Conservation (phyloP, 2,797 vertebrate genomes). For the Glyptemys insculpta region DNA sequence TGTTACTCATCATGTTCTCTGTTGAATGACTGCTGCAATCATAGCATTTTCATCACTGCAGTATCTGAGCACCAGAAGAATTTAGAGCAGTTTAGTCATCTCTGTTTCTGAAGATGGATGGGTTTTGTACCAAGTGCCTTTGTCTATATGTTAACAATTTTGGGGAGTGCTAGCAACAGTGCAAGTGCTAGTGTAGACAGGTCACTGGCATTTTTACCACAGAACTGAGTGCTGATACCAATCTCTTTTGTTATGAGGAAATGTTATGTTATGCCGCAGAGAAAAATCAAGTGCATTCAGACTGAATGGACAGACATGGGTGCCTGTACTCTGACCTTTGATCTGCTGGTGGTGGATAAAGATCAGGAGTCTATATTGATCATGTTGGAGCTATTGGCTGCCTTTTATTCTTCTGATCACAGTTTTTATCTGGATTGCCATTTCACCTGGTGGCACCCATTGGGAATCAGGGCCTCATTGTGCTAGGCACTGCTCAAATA, state of each 20-base stretch:
- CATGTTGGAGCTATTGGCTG: background rate
- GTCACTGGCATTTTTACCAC: background rate
- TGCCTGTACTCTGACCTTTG: background rate
- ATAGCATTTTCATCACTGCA: background rate
- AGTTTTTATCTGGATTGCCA: background rate
- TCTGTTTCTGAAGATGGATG: background rate
- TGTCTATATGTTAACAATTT: background rate
- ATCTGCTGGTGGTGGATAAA: background rate
- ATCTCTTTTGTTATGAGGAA: background rate
- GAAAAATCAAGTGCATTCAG: background rate
- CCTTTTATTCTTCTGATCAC: background rate
- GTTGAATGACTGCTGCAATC: background rate
- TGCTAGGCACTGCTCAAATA: background rate
- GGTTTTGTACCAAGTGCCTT: background rate
- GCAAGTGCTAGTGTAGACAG: background rate
- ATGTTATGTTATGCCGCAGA: background rate
- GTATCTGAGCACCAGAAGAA: background rate
- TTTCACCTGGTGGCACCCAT: background rate
- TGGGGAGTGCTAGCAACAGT: background rate
- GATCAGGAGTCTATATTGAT: background rate
- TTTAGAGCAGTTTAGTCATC: background rate
- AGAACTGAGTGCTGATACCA: background rate
- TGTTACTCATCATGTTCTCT: background rate
- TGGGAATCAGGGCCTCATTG: background rate
- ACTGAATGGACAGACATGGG: background rate